Percentiles rank a stretch among this genome's conserved stretches.
Conservation (phyloP, 2,888 invertebrate species). For the Notodonta dromedarius region DNA sequence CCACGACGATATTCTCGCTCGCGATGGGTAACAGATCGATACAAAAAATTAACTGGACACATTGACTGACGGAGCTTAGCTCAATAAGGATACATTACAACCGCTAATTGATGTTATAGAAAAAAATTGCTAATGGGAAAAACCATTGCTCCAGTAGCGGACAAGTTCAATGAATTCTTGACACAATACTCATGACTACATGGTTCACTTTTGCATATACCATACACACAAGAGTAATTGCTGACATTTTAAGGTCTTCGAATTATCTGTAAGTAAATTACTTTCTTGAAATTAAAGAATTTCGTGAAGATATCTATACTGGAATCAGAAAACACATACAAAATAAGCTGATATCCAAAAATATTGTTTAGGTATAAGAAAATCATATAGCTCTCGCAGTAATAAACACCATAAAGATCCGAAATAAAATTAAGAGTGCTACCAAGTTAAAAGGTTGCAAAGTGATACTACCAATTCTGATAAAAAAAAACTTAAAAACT, state of each 20-base stretch:
- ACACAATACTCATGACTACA: background rate
- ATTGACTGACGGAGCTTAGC: background rate
- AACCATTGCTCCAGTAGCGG: conserved; percentile 14
- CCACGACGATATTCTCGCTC: conserved; percentile 3
- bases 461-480: conserved; percentile 10
- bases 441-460: background rate
- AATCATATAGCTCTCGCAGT: background rate
- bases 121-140: conserved; percentile 9
- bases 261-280: too few relatives aligned
- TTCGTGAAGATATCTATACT: too few relatives aligned
- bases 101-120: background rate
- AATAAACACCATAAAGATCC: background rate
- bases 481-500: conserved; percentile 25
- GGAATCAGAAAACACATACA: too few relatives aligned
- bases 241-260: too few relatives aligned
- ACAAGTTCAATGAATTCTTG: conserved; percentile 17
- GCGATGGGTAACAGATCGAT: background rate
- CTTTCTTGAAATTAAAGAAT: too few relatives aligned
- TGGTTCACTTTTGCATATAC: too few relatives aligned
- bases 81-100: conserved; percentile 19
- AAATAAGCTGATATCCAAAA: too few relatives aligned
- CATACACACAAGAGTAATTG: too few relatives aligned
- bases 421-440: background rate
- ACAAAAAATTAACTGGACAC: conserved; percentile 12
- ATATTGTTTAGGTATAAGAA: too few relatives aligned